Conservation (phyloP, 2,113 vertebrate genomes). For the Phaetusa simplex region DNA sequence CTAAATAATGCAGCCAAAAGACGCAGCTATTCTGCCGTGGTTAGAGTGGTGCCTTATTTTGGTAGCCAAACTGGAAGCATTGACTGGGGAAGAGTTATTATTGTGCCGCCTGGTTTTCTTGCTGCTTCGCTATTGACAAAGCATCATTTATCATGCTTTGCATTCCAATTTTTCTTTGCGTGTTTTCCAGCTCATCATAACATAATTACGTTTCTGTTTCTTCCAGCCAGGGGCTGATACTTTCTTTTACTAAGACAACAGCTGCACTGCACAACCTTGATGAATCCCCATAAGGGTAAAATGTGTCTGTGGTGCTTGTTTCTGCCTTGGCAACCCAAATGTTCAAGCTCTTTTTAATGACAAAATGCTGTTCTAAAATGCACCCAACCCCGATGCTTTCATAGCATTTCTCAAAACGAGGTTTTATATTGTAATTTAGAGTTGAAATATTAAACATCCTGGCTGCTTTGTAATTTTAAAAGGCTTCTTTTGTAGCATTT, state of each 20-base stretch:
- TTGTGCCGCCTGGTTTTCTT: background rate
- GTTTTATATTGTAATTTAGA: slow-evolving; percentile 46
- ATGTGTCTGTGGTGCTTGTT: slow-evolving; percentile 52
- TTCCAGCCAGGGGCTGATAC: slow-evolving; percentile 60
- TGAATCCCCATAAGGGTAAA: slow-evolving; percentile 62
- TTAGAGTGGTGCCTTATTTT: background rate
- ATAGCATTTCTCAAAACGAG: background rate
- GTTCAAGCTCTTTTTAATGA: slow-evolving; percentile 44
- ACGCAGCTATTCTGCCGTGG: background rate
- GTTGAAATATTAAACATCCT: slow-evolving; percentile 29
- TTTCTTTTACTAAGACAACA: slow-evolving; percentile 69
- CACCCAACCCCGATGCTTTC: slow-evolving; percentile 25
- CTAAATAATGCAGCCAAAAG: background rate
- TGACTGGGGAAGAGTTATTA: slow-evolving; percentile 28
- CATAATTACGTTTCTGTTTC: slow-evolving; percentile 69
- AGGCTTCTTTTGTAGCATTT: background rate
- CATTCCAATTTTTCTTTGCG: slow-evolving; percentile 68
- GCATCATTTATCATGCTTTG: slow-evolving; percentile 58
- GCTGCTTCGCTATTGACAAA: slow-evolving; percentile 57
- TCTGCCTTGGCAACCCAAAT: slow-evolving; percentile 58
- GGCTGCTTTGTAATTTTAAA: slow-evolving; percentile 36
- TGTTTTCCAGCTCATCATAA: slow-evolving; percentile 73
- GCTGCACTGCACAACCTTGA: slow-evolving; percentile 73
- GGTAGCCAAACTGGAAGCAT: slow-evolving; percentile 51
- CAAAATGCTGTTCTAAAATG: slow-evolving; percentile 39